A percentile compares a stretch with the other conserved stretches of the same genome.
Conservation (phyloP, 2,113 vertebrate genomes). For the Aspidoscelis tigris region DNA sequence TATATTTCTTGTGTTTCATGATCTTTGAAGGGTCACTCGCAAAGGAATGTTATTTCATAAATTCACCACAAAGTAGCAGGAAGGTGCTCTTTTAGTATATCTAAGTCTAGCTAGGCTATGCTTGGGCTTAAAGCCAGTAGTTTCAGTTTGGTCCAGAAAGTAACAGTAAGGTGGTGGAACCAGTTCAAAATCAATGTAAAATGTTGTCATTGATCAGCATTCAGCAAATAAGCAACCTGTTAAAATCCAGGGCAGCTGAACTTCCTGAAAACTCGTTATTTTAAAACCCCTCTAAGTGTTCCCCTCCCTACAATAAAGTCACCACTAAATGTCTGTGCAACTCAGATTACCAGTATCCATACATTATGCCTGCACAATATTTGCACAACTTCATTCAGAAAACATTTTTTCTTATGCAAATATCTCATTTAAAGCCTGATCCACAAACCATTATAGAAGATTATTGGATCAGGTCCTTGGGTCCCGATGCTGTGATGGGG, state of each 20-base stretch:
- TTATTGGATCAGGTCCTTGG: neutral
- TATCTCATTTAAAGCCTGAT: neutral
- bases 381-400: neutral
- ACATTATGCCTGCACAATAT: neutral
- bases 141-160: neutral
- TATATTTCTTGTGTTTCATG: neutral
- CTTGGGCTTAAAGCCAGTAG: neutral
- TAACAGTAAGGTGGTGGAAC: neutral
- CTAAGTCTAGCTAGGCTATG: neutral
- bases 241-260: neutral
- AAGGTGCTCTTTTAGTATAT: neutral
- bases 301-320: neutral
- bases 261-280: neutral
- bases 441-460: neutral
- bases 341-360: neutral
- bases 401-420: slow-evolving; percentile 9
- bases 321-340: neutral
- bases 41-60: neutral
- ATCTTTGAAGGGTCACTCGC: neutral
- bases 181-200: neutral
- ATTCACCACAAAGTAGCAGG: neutral
- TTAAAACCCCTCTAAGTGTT: neutral
- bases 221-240: neutral
- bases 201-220: neutral
- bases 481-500: neutral